Percentiles rank a stretch among this genome's conserved stretches.
Evolutionary conservation across 2,113 vertebrate species (phyloP).

Genomic region (Erythrocebus patas): DNA sequence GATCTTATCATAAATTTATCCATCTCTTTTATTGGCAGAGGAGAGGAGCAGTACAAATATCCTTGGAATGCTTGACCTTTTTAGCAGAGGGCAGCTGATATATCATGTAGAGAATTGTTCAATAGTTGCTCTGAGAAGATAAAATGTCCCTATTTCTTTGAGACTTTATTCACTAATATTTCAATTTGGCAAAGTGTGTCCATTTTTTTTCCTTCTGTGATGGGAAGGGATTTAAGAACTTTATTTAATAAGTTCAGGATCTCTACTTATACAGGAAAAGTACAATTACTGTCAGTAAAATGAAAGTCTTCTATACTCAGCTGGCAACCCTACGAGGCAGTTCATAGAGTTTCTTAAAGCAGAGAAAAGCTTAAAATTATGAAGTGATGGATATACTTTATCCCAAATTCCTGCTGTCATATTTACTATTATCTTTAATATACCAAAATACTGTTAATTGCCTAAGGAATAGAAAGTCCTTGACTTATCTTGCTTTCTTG

Average conservation of each 20-base stretch:
- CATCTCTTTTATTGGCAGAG: slow-evolving; percentile 51
- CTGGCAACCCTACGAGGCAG: neutral
- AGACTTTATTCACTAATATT: slow-evolving; percentile 15
- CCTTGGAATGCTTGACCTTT: slow-evolving; percentile 66
- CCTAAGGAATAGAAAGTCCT: neutral
- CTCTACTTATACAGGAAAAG: neutral
- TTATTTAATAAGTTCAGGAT: neutral
- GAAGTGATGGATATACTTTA: neutral
- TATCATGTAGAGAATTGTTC: slow-evolving; percentile 55
- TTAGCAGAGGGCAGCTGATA: slow-evolving; percentile 26
- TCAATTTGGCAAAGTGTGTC: neutral
- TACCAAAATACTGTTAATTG: neutral
- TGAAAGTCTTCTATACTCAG: neutral
- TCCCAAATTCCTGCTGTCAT: neutral
- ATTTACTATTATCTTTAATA: neutral
- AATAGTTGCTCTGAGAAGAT: neutral
- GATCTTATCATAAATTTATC: slow-evolving; percentile 59
- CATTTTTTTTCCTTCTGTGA: neutral
- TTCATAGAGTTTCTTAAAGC: neutral
- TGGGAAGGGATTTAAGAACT: neutral
- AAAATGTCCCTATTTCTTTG: neutral
- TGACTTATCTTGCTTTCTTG: neutral
- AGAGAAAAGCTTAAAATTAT: neutral
- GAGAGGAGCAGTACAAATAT: slow-evolving; percentile 34
- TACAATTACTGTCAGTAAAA: neutral